Evolutionary conservation across 2,888 invertebrate species (phyloP), one percentile per base, ranked within the genome.

Genomic region (Autographa gamma): DNA sequence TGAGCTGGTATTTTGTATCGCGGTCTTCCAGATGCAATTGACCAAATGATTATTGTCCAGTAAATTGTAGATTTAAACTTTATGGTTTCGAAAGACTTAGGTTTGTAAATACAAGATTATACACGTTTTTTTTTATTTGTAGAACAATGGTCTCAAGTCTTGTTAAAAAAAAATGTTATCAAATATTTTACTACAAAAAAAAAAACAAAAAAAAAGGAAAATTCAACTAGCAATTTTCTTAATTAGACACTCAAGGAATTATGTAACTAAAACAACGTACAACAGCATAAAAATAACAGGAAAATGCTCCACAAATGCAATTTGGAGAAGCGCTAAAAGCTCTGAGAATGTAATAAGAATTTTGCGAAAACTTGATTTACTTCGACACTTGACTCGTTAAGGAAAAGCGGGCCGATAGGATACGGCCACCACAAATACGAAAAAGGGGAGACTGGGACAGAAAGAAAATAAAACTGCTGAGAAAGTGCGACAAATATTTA

Each of bases 371-470:
- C 73, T 80, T 80, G 81, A 80, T 80, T 80, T 80, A 80, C 77
- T 77, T 75, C 75, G 73, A 77, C 81, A 80, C 77, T 77, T 69
- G 72, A 73, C 73, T 80, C 80, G 80, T 80, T 80, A 80, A 80
- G 80, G 71, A 69, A 80, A 73, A 73, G 65, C 72, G 74, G 66
- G 38, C 81, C 68, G 73, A 77, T 80, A 68, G 54, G 62, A 60
- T 76, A 74, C 69, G 67, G 71, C 71, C 67, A 66, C 75, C 32
- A 16, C 52, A 0, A 34, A 32, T 19, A 1, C 13, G 18, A 31
- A 18, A 11, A 16, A 48, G n/a, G n/a, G 7, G 48, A 48, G 48
- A 48, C 48, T 48, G 5, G 7, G 16, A 43, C 16, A 16, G 2
- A 16, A 16, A 5, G 4, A 43, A 43, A 14, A 43, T 14, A 9